Conservation (phyloP, 2,113 vertebrate genomes). For the Bos indicus region DNA sequence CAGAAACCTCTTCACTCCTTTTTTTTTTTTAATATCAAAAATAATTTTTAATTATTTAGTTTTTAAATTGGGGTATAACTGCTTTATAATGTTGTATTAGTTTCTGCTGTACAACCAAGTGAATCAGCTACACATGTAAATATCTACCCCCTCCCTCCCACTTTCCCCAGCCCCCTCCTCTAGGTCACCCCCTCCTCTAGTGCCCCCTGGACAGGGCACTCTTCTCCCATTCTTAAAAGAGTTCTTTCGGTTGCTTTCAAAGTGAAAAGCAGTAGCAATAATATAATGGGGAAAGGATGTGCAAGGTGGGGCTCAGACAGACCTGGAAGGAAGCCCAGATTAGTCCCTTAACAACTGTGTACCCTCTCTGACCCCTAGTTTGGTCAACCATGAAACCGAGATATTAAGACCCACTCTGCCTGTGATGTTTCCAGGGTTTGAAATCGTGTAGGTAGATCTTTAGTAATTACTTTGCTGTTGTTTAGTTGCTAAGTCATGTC, state of each 20-base stretch:
- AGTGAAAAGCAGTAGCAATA: neutral
- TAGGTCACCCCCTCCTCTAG: neutral
- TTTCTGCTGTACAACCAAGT: neutral
- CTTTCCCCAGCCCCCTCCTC: neutral
- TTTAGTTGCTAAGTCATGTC: neutral
- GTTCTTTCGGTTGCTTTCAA: neutral
- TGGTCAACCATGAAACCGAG: neutral
- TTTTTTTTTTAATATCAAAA: neutral
- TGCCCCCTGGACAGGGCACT: neutral
- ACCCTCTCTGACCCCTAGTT: neutral
- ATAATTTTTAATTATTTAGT: neutral
- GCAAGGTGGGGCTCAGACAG: neutral
- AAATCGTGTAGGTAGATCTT: neutral
- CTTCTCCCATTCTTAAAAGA: neutral
- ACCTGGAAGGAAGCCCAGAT: neutral
- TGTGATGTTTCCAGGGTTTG: neutral
- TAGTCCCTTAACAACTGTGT: neutral
- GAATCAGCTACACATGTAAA: neutral
- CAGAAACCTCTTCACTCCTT: neutral
- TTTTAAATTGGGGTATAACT: neutral
- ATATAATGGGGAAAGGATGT: neutral
- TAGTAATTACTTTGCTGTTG: neutral
- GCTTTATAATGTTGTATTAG: neutral
- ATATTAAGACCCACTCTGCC: neutral
- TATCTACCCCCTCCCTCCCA: neutral